Percentiles rank a stretch among this genome's conserved stretches.
phyloP scores from a whole-genome alignment of 2,888 invertebrate species.

The Melikaiella ostensackeni region DNA sequence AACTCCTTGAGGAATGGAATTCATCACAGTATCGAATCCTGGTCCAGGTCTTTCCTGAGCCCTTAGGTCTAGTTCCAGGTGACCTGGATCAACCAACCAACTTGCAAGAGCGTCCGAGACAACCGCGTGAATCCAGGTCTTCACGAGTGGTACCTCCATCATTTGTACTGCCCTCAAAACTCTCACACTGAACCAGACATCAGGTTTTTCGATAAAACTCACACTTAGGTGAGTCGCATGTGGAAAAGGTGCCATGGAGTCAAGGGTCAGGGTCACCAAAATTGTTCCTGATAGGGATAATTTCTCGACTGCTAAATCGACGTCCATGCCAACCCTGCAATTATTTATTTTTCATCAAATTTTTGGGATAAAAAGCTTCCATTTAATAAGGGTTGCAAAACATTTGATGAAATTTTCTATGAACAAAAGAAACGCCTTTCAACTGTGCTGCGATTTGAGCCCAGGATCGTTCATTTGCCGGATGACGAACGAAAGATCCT shows the following conservation, averaged over 20 bases:
- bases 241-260: conserved; percentile 79
- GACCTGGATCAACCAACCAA: conserved; percentile 77
- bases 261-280: conserved; percentile 76
- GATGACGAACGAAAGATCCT: too few relatives aligned
- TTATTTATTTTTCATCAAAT: neutral
- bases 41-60: conserved; percentile 72
- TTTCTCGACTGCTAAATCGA: conserved; percentile 79
- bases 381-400: too few relatives aligned
- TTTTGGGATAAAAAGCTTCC: neutral
- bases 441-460: too few relatives aligned
- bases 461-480: too few relatives aligned
- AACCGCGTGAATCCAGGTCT: conserved; percentile 79
- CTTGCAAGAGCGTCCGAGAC: conserved; percentile 78
- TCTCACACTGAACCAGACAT: conserved; percentile 79
- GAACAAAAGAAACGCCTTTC: too few relatives aligned
- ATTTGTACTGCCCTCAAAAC: conserved; percentile 77
- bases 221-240: conserved; percentile 78
- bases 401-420: too few relatives aligned
- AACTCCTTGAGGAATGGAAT: conserved; percentile 73
- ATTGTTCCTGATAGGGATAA: conserved; percentile 77
- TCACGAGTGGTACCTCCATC: conserved; percentile 79
- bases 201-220: conserved; percentile 79
- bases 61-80: conserved; percentile 71
- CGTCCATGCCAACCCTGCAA: conserved; percentile 77
- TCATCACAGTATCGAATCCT: conserved; percentile 60